Base-by-base conservation (phyloP, 2,113 vertebrate genomes). In the Thunnus maccoyii region DNA sequence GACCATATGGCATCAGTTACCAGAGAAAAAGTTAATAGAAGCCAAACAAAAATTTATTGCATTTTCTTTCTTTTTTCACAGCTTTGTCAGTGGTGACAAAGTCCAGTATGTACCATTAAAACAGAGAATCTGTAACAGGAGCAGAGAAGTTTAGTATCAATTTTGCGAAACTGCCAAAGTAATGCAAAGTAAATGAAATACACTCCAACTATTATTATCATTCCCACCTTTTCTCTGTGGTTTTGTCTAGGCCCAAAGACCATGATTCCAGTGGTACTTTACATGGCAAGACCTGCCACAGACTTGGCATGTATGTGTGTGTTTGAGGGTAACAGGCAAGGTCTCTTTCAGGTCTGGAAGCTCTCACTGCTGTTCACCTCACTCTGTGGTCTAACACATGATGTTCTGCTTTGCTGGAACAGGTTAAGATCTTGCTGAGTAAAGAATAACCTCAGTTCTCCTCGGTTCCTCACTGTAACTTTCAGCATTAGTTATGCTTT, bases 1-100 rank as follows among this genome's bases (percentile, higher is more conserved):
- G 82, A 78, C 72, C 93, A 93, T 80, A 84, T 92, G 91, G 88
- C 86, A 90, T 83, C 69, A 77, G 79, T 93, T 93, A 91, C 65
- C 36, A 63, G 22, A 65, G 86, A 78, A 81, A 58, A 76, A 72
- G 68, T 78, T 57, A 77, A 82, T 52, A 72, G 64, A 89, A 87
- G 66, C 67, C 68, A 80, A 88, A 93, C 48, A 81, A 70, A 80
- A 83, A 84, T 70, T 50, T 86, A 73, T 89, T 67, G 65, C 50
- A 70, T 70, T 74, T 77, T 79, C 52, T 62, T 73, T 27, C 11
- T 61, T 78, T 80, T 73, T 72, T 60, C 48, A 61, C 47, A 69
- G 44, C 73, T 85, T 76, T 82, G 66, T 83, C 73, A 69, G 62
- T 72, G 69, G 48, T 92, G 86, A 92, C 80, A 82, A 74, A 86